Percentiles rank a stretch among this genome's conserved stretches.
Conservation (phyloP, 2,888 invertebrate genomes). For the Lottia gigantea region DNA sequence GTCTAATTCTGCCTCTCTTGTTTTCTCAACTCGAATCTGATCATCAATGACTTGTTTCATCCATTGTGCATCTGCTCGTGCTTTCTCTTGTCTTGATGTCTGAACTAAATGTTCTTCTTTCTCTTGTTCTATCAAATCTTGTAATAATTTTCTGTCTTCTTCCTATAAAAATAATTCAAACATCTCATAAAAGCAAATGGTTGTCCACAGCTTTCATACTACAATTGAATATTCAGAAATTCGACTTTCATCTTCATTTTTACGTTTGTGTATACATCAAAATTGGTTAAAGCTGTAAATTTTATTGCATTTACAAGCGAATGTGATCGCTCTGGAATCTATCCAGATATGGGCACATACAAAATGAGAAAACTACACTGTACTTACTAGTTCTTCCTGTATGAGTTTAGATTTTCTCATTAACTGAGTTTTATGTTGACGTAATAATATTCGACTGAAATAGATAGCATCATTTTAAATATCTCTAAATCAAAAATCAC, state of each 20-base stretch:
- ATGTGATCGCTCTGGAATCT: too few species aligned
- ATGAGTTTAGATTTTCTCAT: constrained; percentile 63
- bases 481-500: too few species aligned
- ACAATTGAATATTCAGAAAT: not conserved
- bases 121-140: constrained; percentile 58
- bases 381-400: constrained; percentile 63
- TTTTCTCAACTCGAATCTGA: constrained; percentile 65
- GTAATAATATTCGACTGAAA: constrained; percentile 61
- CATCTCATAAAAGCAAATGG: too few species aligned
- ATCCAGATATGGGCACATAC: too few species aligned
- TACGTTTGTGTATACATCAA: too few species aligned
- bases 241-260: too few species aligned
- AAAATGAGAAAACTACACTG: not conserved
- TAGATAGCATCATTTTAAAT: too few species aligned
- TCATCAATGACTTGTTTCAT: constrained; percentile 68
- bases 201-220: too few species aligned
- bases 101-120: constrained; percentile 50
- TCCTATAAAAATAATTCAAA: constrained; percentile 43
- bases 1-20: constrained; percentile 67
- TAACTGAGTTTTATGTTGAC: constrained; percentile 67
- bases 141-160: constrained; percentile 59
- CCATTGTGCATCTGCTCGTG: constrained; percentile 65
- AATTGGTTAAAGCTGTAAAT: too few species aligned
- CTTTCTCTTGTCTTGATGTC: constrained; percentile 60
- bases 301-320: too few species aligned